These are phyloP conservation scores for Solea solea DNA, from an alignment of 2,113 vertebrate genomes.

Conservation along the genomic window DNA sequence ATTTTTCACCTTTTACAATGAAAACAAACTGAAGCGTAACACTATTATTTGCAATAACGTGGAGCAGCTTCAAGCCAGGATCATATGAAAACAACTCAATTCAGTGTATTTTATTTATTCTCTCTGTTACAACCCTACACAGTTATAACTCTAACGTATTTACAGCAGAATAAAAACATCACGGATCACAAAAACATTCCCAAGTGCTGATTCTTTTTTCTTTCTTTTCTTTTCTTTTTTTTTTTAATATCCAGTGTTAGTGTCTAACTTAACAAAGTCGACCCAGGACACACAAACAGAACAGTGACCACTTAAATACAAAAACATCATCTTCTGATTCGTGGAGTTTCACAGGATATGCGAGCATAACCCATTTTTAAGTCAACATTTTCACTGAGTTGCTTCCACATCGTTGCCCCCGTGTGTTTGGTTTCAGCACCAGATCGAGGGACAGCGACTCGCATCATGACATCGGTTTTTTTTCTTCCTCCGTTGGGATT, in stretches of 20 bases:
- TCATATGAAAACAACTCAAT: slow-evolving; percentile 42
- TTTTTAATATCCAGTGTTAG: slow-evolving; percentile 75
- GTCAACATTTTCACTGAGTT: slow-evolving; percentile 15
- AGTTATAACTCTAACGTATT: slow-evolving; percentile 77
- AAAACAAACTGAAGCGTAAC: not conserved
- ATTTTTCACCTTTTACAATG: not conserved
- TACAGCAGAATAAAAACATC: slow-evolving; percentile 81
- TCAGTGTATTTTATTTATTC: slow-evolving; percentile 83
- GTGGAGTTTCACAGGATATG: slow-evolving; percentile 37
- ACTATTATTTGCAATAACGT: not conserved
- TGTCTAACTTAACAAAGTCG: slow-evolving; percentile 76
- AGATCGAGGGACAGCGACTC: slow-evolving; percentile 72
- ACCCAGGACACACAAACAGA: slow-evolving; percentile 56
- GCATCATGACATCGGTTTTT: slow-evolving; percentile 26
- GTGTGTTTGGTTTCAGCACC: slow-evolving; percentile 82
- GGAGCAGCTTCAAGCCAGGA: slow-evolving; percentile 8
- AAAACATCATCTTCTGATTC: slow-evolving; percentile 47
- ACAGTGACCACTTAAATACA: slow-evolving; percentile 64
- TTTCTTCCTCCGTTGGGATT: slow-evolving; percentile 76
- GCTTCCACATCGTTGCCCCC: slow-evolving; percentile 36
- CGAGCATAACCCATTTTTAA: not conserved
- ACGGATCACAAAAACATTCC: slow-evolving; percentile 76
- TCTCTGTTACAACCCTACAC: slow-evolving; percentile 81
- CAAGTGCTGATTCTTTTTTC: slow-evolving; percentile 81
- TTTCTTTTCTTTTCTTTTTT: slow-evolving; percentile 53